Evolutionary conservation across 2,888 invertebrate species (phyloP).

Genomic region (Rhogogaster chlorosoma): DNA sequence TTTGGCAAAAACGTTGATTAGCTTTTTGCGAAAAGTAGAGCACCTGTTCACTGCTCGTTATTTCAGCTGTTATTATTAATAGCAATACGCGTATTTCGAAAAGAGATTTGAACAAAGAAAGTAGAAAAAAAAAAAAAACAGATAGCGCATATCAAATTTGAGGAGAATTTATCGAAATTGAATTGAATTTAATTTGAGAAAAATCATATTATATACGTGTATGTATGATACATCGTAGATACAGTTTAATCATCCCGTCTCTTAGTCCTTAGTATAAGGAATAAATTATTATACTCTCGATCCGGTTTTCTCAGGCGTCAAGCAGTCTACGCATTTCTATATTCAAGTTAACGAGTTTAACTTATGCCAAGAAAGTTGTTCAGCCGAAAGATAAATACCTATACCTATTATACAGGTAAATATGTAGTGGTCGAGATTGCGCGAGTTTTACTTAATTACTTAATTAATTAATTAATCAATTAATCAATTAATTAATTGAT

Average conservation of each 20-base stretch:
- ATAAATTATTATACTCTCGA: background rate
- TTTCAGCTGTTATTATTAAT: background rate
- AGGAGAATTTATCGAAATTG: too few species aligned
- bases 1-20: background rate
- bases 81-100: background rate
- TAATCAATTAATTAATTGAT: background rate
- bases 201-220: background rate
- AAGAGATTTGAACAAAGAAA: background rate
- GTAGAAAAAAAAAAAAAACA: background rate
- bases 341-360: background rate
- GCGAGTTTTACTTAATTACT: background rate
- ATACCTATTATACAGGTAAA: too few species aligned
- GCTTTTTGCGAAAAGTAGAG: background rate
- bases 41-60: background rate
- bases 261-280: background rate
- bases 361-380: background rate
- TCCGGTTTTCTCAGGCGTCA: constrained; percentile 48
- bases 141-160: too few species aligned
- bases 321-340: constrained; percentile 51
- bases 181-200: background rate
- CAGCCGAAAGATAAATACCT: too few species aligned
- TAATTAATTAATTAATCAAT: background rate
- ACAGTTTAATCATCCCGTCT: background rate
- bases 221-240: background rate
- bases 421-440: background rate